These are phyloP conservation scores for Zaprionus taronus DNA, from an alignment of 1,140 invertebrate species.

Conservation along the genomic window DNA sequence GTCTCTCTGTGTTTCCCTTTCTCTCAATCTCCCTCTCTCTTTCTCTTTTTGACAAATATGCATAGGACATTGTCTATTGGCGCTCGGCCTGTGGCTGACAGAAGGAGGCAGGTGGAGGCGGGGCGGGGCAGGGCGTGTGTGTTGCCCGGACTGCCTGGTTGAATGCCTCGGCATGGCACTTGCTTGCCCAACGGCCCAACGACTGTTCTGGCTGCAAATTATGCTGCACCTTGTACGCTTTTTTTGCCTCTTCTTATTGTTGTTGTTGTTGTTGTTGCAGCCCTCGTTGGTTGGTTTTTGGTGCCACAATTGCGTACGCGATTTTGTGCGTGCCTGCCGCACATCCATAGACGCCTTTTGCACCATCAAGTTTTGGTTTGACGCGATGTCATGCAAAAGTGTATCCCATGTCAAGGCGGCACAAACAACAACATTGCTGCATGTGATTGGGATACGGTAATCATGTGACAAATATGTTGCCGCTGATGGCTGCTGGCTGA, in stretches of 20 bases:
- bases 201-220: conserved; percentile 32
- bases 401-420: conserved; percentile 31
- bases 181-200: conserved; percentile 49
- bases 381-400: conserved; percentile 58
- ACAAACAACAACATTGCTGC: conserved; percentile 11
- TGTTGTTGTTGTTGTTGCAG: neutral
- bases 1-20: neutral
- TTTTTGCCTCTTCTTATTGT: neutral
- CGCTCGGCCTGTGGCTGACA: conserved; percentile 49
- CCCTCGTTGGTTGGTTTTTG: neutral
- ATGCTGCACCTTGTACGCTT: conserved; percentile 31
- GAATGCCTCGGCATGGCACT: conserved; percentile 51
- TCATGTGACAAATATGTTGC: conserved; percentile 76
- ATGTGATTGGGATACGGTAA: conserved; percentile 74
- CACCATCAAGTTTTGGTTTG: conserved; percentile 32
- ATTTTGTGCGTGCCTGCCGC: conserved; percentile 48
- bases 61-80: conserved; percentile 78
- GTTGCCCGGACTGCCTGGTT: conserved; percentile 22
- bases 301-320: conserved; percentile 48
- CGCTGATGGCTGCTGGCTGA: conserved; percentile 38
- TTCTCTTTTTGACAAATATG: conserved; percentile 71
- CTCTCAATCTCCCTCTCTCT: neutral
- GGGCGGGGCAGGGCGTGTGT: neutral
- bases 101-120: neutral
- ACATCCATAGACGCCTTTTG: neutral